Conservation (phyloP, 2,797 vertebrate genomes). For the Gallinago nigripennis region DNA sequence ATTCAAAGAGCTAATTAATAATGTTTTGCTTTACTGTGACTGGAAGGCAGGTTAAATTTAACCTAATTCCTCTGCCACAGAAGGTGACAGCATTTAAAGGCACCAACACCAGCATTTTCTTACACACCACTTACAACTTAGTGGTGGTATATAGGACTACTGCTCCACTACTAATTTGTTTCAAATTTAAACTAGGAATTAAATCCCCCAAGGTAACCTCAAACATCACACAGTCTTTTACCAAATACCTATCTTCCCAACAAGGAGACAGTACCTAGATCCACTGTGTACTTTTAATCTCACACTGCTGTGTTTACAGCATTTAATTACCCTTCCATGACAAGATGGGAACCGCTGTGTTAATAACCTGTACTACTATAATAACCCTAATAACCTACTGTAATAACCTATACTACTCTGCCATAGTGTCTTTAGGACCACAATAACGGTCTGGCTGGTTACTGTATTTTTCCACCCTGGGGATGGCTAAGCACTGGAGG, state of each 20-base stretch:
- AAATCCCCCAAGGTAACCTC: background rate
- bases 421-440: background rate
- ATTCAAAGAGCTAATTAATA: background rate
- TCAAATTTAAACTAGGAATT: background rate
- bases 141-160: background rate
- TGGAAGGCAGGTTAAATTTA: background rate
- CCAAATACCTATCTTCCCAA: background rate
- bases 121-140: background rate
- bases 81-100: background rate
- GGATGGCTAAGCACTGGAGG: background rate
- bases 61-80: background rate
- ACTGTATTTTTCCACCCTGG: background rate
- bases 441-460: background rate
- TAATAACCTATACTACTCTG: background rate
- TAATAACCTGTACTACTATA: background rate
- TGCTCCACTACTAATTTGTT: background rate
- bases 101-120: background rate
- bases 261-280: background rate
- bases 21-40: background rate
- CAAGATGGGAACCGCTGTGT: background rate
- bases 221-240: background rate
- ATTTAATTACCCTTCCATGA: background rate
- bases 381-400: too few species aligned
- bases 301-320: background rate
- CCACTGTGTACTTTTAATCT: background rate